phyloP scores from a whole-genome alignment of 2,888 invertebrate species.

The Cantharis rustica region DNA sequence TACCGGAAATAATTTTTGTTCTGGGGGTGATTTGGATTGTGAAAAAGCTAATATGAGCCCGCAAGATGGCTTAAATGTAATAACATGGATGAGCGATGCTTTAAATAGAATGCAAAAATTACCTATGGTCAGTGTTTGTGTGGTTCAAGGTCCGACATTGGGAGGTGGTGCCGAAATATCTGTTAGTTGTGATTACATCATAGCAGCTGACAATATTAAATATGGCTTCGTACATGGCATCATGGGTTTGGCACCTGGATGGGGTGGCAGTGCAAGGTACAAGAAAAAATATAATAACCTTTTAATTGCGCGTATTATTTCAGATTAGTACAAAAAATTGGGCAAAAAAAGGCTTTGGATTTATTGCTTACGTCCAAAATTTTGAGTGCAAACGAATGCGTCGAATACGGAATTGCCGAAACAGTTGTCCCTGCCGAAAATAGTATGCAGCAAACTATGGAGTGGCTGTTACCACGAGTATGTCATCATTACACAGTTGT shows the following conservation, averaged over 20 bases:
- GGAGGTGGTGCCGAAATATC: conserved; percentile 48
- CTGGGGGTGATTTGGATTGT: conserved; percentile 48
- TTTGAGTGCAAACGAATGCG: conserved; percentile 43
- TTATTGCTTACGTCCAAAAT: conserved; percentile 43
- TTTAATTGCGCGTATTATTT: conserved; percentile 19
- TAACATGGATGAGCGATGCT: conserved; percentile 43
- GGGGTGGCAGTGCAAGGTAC: conserved; percentile 47
- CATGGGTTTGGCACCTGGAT: conserved; percentile 48
- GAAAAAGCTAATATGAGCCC: conserved; percentile 38
- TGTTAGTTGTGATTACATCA: conserved; percentile 43
- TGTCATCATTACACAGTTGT: conserved; percentile 39
- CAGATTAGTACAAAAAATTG: conserved; percentile 45
- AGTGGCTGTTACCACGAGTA: conserved; percentile 39
- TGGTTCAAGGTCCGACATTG: conserved; percentile 43
- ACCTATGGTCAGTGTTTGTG: conserved; percentile 41
- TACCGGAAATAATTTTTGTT: conserved; percentile 45
- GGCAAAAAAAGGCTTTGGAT: conserved; percentile 42
- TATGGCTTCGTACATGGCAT: conserved; percentile 48
- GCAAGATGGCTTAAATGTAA: conserved; percentile 42
- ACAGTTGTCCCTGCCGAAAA: conserved; percentile 36
- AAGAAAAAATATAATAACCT: neutral
- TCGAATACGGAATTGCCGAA: conserved; percentile 41
- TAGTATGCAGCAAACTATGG: conserved; percentile 35
- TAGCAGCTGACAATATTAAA: conserved; percentile 42
- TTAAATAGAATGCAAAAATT: conserved; percentile 39